Percentiles rank a stretch among this genome's conserved stretches.
phyloP scores from a whole-genome alignment of 2,113 vertebrate genomes.

The Cottus gobio region DNA sequence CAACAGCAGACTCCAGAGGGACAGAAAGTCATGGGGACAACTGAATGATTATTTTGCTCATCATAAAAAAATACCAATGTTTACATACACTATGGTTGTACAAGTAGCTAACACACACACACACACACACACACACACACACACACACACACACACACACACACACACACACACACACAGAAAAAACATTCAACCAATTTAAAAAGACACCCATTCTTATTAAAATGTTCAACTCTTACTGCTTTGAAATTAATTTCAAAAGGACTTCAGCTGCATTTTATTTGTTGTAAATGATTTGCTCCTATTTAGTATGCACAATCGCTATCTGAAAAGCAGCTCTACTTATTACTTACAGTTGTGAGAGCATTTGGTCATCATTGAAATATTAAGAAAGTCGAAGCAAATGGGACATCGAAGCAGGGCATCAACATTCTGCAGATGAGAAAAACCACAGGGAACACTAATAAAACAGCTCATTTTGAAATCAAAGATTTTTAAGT shows the following conservation, averaged over 20 bases:
- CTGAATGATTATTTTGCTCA: neutral
- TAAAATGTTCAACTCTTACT: neutral
- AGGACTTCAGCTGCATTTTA: neutral
- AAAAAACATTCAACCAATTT: neutral
- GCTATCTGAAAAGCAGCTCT: neutral
- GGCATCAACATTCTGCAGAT: conserved; percentile 86
- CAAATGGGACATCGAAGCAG: conserved; percentile 94
- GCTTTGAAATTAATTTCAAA: neutral
- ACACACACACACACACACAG: neutral
- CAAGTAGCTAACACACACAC: neutral
- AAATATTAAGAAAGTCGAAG: conserved; percentile 93
- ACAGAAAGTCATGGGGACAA: neutral
- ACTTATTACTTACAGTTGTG: conserved; percentile 92
- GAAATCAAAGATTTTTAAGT: neutral
- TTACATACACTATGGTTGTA: neutral
- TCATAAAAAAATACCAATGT: neutral
- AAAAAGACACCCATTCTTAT: neutral
- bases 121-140: neutral
- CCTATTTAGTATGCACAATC: no score
- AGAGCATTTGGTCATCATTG: conserved; percentile 96
- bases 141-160: neutral
- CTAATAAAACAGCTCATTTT: neutral
- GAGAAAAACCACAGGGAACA: conserved; percentile 8
- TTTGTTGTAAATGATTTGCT: neutral
- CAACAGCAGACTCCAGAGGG: neutral